A percentile compares a stretch with the other conserved stretches of the same genome.
Evolutionary conservation across 2,797 vertebrate genomes (phyloP).

Genomic region (Gallinago nigripennis): DNA sequence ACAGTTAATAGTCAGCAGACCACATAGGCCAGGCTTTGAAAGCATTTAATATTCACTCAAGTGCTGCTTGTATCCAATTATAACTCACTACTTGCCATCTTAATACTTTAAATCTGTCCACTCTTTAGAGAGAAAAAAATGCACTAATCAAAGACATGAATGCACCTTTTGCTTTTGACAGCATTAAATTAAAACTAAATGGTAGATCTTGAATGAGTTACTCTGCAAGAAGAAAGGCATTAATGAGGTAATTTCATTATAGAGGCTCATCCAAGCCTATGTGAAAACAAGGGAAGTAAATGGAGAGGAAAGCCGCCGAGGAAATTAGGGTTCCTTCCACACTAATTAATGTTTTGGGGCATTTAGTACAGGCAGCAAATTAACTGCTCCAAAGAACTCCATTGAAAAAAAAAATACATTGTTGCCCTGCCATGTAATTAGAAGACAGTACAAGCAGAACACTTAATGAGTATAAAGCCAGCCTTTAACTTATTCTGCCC

Average conservation of each 20-base stretch:
- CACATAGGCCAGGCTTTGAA: slow-evolving; percentile 83
- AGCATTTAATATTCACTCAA: slow-evolving; percentile 93
- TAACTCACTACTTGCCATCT: slow-evolving; percentile 92
- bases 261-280: slow-evolving; percentile 85
- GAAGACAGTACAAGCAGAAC: slow-evolving; percentile 90
- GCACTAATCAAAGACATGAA: slow-evolving; percentile 83
- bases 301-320: slow-evolving; percentile 84
- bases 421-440: slow-evolving; percentile 91
- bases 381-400: slow-evolving; percentile 94
- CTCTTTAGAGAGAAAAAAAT: slow-evolving; percentile 77
- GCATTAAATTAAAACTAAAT: slow-evolving; percentile 91
- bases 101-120: slow-evolving; percentile 98
- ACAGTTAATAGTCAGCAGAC: slow-evolving; percentile 90
- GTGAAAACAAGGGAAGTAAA: slow-evolving; percentile 83
- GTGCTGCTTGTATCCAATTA: slow-evolving; percentile 98
- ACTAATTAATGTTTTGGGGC: slow-evolving; percentile 94
- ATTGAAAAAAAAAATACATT: slow-evolving; percentile 89
- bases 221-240: slow-evolving; percentile 87
- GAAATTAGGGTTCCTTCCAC: slow-evolving; percentile 96
- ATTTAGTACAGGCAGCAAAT: slow-evolving; percentile 93
- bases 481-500: slow-evolving; percentile 84
- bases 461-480: slow-evolving; percentile 91
- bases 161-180: slow-evolving; percentile 84
- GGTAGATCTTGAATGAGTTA: slow-evolving; percentile 91
- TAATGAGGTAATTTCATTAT: slow-evolving; percentile 99